Percentiles rank a stretch among this genome's conserved stretches.
These are phyloP conservation scores for Drosophila nasuta DNA, from an alignment of 1,140 invertebrate species.

Conservation along the genomic window DNA sequence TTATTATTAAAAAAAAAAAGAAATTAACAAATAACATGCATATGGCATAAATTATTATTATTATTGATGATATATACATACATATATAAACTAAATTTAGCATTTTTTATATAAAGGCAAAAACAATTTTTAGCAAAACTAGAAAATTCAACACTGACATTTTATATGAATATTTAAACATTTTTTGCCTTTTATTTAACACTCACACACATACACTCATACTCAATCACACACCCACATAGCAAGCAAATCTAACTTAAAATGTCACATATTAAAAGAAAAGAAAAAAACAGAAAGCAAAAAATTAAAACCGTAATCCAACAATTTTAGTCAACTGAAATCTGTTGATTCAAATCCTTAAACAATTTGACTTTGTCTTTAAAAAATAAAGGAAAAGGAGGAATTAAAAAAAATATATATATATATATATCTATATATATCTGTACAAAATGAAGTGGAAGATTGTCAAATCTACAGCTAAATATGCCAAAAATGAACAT, in stretches of 20 bases:
- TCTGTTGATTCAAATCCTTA: conserved; percentile 59
- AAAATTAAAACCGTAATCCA: conserved; percentile 39
- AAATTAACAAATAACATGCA: conserved; percentile 33
- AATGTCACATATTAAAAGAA: conserved; percentile 26
- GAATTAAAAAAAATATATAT: conserved; percentile 21
- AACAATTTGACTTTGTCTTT: conserved; percentile 55
- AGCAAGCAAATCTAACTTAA: conserved; percentile 45
- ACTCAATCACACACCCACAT: conserved; percentile 21
- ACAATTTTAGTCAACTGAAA: conserved; percentile 52
- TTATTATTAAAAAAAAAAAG: conserved; percentile 11
- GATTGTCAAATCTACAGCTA: conserved; percentile 82
- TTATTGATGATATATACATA: conserved; percentile 45
- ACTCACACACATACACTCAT: conserved; percentile 23
- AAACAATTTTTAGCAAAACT: conserved; percentile 56
- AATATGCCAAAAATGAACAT: conserved; percentile 77
- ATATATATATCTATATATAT: conserved; percentile 23
- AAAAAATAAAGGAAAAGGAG: conserved; percentile 41
- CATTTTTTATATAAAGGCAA: conserved; percentile 49
- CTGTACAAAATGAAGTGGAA: conserved; percentile 65
- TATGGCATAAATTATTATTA: conserved; percentile 45
- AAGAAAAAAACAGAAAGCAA: conserved; percentile 19
- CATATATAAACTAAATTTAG: conserved; percentile 44
- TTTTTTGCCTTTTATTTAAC: conserved; percentile 36
- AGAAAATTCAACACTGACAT: conserved; percentile 47
- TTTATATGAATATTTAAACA: conserved; percentile 32